Percentiles rank a stretch among this genome's conserved stretches.
Evolutionary conservation across 2,113 vertebrate species (phyloP).

Genomic region (Junco hyemalis): DNA sequence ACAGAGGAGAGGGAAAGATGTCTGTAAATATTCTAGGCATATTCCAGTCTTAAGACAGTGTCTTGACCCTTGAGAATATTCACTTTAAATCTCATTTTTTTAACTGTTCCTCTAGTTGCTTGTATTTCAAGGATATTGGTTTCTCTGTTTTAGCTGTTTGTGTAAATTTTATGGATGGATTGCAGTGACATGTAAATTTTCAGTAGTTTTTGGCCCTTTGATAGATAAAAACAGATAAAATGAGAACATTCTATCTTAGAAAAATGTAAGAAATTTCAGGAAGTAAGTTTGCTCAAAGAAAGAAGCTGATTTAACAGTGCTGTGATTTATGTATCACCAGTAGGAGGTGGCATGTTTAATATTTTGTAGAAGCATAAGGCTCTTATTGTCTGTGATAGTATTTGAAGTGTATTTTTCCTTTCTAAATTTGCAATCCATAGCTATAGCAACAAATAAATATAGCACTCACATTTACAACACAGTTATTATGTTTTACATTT

Average conservation of each 20-base stretch:
- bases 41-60: background rate
- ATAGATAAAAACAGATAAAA: background rate
- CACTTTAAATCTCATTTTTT: background rate
- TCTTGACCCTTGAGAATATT: background rate
- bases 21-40: background rate
- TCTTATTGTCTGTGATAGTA: slow-evolving; percentile 16
- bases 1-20: background rate
- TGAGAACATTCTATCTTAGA: background rate
- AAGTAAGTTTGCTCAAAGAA: background rate
- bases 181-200: background rate
- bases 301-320: background rate
- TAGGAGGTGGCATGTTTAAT: slow-evolving; percentile 24
- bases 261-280: background rate
- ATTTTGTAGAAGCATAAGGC: background rate
- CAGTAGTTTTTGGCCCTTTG: background rate
- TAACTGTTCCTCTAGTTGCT: background rate
- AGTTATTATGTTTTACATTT: slow-evolving; percentile 17
- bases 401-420: slow-evolving; percentile 38
- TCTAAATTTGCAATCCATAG: slow-evolving; percentile 42
- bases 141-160: background rate
- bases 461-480: slow-evolving; percentile 12
- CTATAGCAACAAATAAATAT: slow-evolving; percentile 59
- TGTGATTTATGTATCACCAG: slow-evolving; percentile 17
- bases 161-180: background rate
- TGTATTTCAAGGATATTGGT: background rate